Percentiles rank a stretch among this genome's conserved stretches.
phyloP scores from a whole-genome alignment of 2,797 vertebrate species.

The Xiphorhynchus erythropygius region DNA sequence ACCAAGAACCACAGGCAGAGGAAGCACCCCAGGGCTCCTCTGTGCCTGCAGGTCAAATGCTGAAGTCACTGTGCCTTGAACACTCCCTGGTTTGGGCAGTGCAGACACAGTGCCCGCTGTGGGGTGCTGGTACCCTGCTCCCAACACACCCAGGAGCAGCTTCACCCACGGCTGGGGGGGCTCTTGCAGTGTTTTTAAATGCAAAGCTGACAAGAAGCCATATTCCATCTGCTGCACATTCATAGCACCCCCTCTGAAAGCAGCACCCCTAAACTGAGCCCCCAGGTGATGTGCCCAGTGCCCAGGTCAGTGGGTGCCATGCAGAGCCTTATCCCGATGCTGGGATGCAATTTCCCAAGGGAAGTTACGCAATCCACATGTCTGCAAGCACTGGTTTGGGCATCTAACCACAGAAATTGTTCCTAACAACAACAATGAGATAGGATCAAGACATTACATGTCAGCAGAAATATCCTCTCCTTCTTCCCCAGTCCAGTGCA shows the following conservation, averaged over 20 bases:
- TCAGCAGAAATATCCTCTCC: conserved; percentile 44
- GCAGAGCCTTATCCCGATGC: neutral
- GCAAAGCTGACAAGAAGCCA: conserved; percentile 18
- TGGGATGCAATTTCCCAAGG: neutral
- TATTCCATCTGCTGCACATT: neutral
- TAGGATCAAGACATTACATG: conserved; percentile 54
- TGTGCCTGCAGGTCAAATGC: neutral
- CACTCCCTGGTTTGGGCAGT: neutral
- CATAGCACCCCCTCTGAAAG: neutral
- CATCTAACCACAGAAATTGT: conserved; percentile 37
- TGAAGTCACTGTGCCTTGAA: neutral
- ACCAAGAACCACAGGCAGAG: neutral
- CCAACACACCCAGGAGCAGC: neutral
- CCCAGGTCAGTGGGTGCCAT: neutral
- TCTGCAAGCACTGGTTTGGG: neutral
- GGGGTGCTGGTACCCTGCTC: neutral
- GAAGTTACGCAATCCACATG: neutral
- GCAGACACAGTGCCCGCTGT: neutral
- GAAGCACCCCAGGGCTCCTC: neutral
- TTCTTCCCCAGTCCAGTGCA: neutral
- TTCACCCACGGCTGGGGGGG: neutral
- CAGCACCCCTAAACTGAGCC: neutral
- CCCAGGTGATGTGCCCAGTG: neutral
- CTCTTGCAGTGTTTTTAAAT: neutral
- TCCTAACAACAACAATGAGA: conserved; percentile 13